Conservation (phyloP, 2,113 vertebrate species). For the Stegostoma tigrinum region DNA sequence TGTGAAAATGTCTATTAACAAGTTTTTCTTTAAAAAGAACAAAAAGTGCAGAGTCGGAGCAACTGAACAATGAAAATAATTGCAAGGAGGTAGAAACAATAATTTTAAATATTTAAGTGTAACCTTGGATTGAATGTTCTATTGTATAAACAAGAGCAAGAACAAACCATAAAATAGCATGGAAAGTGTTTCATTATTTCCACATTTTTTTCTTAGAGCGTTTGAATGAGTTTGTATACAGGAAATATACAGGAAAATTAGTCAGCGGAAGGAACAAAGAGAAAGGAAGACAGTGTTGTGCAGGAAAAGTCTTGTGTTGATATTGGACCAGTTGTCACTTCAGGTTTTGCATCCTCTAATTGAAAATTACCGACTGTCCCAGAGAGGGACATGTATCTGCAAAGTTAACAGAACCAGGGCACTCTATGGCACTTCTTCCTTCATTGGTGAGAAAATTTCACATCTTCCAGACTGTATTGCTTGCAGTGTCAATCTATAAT, state of each 20-base stretch:
- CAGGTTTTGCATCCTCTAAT: background rate
- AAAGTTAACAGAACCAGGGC: background rate
- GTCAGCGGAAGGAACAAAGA: conserved; percentile 9
- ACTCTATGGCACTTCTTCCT: background rate
- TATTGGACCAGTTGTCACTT: conserved; percentile 3
- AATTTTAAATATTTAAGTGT: background rate
- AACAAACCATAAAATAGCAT: background rate
- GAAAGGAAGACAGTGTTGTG: conserved; percentile 21
- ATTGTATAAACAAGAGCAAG: background rate
- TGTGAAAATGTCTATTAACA: background rate
- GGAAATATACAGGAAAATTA: conserved; percentile 27
- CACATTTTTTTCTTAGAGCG: background rate
- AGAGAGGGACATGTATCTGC: background rate
- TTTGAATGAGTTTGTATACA: background rate
- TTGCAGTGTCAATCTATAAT: background rate
- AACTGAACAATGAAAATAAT: background rate
- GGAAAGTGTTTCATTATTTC: conserved; percentile 34
- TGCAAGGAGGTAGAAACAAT: background rate
- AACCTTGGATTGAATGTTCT: background rate
- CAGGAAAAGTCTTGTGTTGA: conserved; percentile 20
- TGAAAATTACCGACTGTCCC: background rate
- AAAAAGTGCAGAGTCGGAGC: background rate
- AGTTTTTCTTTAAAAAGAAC: background rate
- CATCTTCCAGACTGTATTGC: background rate
- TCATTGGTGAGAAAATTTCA: background rate